Evolutionary conservation across 2,797 vertebrate genomes (phyloP), one percentile per base, ranked within the genome.

Genomic region (Poeciliopsis turneri): DNA sequence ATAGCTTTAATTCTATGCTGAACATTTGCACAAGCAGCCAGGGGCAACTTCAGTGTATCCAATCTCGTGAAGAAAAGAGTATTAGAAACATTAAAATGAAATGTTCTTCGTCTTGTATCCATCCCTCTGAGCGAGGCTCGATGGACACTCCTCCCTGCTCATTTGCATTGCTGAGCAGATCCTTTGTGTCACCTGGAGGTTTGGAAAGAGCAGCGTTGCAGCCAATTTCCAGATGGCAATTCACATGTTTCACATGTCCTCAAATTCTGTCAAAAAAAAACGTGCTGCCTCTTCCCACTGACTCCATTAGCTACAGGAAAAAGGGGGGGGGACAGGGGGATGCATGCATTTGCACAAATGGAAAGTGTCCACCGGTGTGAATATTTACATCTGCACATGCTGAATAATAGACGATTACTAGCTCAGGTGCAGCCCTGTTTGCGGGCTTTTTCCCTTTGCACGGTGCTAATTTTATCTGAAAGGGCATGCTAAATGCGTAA

Each of bases 401-500:
- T 95, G 91, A 95, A 94, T 94, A 94, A 95, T 93, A 89, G 88
- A 94, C 77, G 53, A 89, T 92, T 86, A 90, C 84, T 88, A 87
- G 86, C 85, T 90, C 84, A 91, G 89, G 89, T 92, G 89, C 79
- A 72, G 72, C 77, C 18, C 81, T 71, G 76, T 84, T 88, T 82
- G 33, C 80, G 66, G 28, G 76, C 85, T 74, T 76, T 84, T 64
- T 79, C 51, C 87, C 79, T 78, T 88, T 88, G 25, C 55, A 68
- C 20, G 46, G 57, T 47, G 83, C 87, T 92, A 88, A 92, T 93
- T 92, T 85, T 46, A 81, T 82, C 86, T 77, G 74, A 76, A 82
- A 74, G n/a, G 73, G 49, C 41, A 78, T 69, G 72, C 73, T 76
- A 88, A 93, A 92, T 92, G 90, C 86, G 91, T n/a, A 91, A 90